Base-by-base conservation (phyloP, 2,113 vertebrate genomes). In the Crotophaga sulcirostris region DNA sequence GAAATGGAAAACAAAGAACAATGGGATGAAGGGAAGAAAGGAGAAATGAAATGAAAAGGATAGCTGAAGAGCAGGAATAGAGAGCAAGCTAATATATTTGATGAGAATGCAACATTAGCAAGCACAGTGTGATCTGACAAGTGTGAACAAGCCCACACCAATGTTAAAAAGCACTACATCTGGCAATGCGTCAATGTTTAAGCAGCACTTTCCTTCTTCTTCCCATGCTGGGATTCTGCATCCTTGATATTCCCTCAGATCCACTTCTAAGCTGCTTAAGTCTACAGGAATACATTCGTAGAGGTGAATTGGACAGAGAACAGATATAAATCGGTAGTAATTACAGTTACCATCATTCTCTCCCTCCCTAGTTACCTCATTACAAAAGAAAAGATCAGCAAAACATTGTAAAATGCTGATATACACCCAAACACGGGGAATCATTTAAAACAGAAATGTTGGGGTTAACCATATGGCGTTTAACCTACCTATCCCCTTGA, bases 121-220 rank as follows among this genome's bases (percentile, higher is more conserved):
- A 93, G 91, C 84, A 45, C 40, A 91, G 94, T 87, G 26, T 96
- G 95, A 95, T 90, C 90, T 90, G 96, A 97, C 97, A 97, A 97
- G 98, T 94, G 96, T 88, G 96, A 96, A 96, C 98, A 98, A 95
- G 97, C 94, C 96, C 80, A 47, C 69, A 36, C 84, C 94, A 54
- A 94, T 92, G 96, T 92, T 96, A 89, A 93, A 96, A 97, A 95
- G 97, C 72, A 87, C 96, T 96, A 64, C 97, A 95, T 92, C 96
- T 97, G 97, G 96, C 97, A 93, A 92, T 72, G 83, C 86, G 97
- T 96, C 95, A 66, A 36, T 83, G 80, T 91, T 93, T 66, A 93
- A 97, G 92, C 93, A 96, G 95, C 92, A 87, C 94, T 97, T 96
- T 68, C 86, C 76, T 62, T 92, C 89, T 93, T 70, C 73, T 93